Percentiles rank a stretch among this genome's conserved stretches.
These are phyloP conservation scores for Piprites chloris DNA, from an alignment of 2,113 vertebrate genomes.

Conservation along the genomic window DNA sequence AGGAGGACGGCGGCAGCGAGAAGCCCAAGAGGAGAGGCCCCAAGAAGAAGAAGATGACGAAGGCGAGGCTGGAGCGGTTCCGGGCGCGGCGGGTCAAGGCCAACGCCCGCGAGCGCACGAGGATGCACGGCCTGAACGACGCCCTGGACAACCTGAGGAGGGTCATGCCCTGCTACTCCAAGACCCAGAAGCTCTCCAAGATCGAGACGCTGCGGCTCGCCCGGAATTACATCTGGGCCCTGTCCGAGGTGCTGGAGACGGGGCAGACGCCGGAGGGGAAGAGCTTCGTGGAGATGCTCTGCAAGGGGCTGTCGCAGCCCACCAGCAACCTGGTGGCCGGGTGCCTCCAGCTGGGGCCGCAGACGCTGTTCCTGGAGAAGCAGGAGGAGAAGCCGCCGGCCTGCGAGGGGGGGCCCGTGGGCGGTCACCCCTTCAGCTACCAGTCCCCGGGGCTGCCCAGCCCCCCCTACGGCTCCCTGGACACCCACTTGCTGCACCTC, in stretches of 20 bases:
- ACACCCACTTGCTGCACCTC: constrained; percentile 88
- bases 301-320: constrained; percentile 96
- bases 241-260: constrained; percentile 91
- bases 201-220: constrained; percentile 94
- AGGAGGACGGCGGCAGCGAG: constrained; percentile 73
- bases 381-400: constrained; percentile 80
- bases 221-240: constrained; percentile 96
- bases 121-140: constrained; percentile 96
- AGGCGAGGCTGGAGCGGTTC: constrained; percentile 90
- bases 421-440: constrained; percentile 79
- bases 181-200: constrained; percentile 96
- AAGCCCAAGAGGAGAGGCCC: constrained; percentile 92
- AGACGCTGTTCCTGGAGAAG: constrained; percentile 79
- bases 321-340: constrained; percentile 97
- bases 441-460: constrained; percentile 92
- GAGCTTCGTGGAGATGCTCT: constrained; percentile 93
- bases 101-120: constrained; percentile 89
- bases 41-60: constrained; percentile 99
- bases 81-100: constrained; percentile 88
- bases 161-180: constrained; percentile 99
- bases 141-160: constrained; percentile 89
- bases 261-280: constrained; percentile 89
- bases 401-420: constrained; percentile 54
- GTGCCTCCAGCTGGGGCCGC: constrained; percentile 87
- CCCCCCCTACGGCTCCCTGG: constrained; percentile 91